Base-by-base conservation (phyloP, 2,797 vertebrate genomes). In the Rachycentron canadum region DNA sequence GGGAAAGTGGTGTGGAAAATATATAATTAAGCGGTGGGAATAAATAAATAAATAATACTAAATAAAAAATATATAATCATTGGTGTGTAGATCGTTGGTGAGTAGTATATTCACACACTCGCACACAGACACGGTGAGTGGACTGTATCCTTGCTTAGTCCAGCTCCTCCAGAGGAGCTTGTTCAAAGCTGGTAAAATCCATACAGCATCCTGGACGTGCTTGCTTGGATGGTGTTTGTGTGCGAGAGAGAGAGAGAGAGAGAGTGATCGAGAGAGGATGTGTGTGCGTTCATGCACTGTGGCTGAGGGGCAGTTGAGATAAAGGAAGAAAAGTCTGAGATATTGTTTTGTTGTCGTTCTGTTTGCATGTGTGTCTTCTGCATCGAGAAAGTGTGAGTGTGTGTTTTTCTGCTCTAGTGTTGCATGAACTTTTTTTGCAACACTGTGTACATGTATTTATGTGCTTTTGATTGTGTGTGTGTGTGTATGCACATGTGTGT, bases 141-240 rank as follows among this genome's bases (percentile, higher is more conserved):
- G 38, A 76, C 69, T 67, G 75, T 68, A 78, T 78, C 66, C 49
- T 73, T 76, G 60, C 78, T 69, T 59, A 88, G 79, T 72, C 38
- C 65, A 86, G 65, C 73, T 77, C 59, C 45, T 86, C 61, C 17
- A 41, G 63, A 84, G 71, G 38, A 71, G 73, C 55, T 80, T 68
- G 66, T 70, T 83, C 72, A 78, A 78, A 88, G 59, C 79, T 71
- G 71, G 72, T 78, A 59, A 84, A 81, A 85, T 85, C 80, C 64
- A 89, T 61, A 70, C 52, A 58, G 52, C 59, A 59, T 83, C 17
- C 64, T 86, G 73, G 60, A 74, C 19, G 3, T 74, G 73, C 38
- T 47, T 69, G 25, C 50, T 78, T 75, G 26, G 52, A 47, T 58
- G 12, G n/a, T 69, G 34, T 67, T 16, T 70, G 16, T 58, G 21